These are phyloP conservation scores for Anodontia alba DNA, from an alignment of 2,888 invertebrate species.

Conservation along the genomic window DNA sequence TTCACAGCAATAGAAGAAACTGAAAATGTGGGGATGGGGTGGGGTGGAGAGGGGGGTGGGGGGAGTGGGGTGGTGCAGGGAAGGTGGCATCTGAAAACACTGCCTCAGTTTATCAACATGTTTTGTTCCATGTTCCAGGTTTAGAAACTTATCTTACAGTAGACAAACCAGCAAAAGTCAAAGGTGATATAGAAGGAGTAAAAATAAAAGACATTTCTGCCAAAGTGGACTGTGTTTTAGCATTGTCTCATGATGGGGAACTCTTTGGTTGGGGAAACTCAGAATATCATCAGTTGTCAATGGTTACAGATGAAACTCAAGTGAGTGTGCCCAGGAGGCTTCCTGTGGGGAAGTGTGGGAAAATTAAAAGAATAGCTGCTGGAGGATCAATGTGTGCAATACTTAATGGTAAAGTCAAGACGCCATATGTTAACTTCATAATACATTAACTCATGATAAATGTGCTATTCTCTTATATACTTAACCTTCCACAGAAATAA, in stretches of 20 bases:
- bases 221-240: slow-evolving; percentile 94
- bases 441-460: too few species aligned
- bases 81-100: too few species aligned
- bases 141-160: slow-evolving; percentile 81
- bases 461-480: too few species aligned
- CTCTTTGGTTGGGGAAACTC: slow-evolving; percentile 99
- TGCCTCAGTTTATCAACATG: too few species aligned
- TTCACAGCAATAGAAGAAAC: too few species aligned
- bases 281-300: slow-evolving; percentile 94
- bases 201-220: slow-evolving; percentile 92
- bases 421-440: too few species aligned
- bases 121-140: slow-evolving; percentile 80
- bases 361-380: slow-evolving; percentile 91
- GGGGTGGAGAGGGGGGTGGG: too few species aligned
- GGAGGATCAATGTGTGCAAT: slow-evolving; percentile 95
- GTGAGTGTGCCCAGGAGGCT: slow-evolving; percentile 90
- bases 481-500: too few species aligned
- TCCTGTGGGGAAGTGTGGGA: slow-evolving; percentile 87
- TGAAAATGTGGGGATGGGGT: too few species aligned
- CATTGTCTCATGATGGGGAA: slow-evolving; percentile 93
- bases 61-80: too few species aligned
- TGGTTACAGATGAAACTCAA: slow-evolving; percentile 86
- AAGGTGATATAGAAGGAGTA: slow-evolving; percentile 93
- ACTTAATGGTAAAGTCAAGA: slow-evolving; percentile 93
- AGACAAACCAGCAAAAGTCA: slow-evolving; percentile 85